Conservation (phyloP, 2,888 invertebrate species). For the Teleiodes luculella region DNA sequence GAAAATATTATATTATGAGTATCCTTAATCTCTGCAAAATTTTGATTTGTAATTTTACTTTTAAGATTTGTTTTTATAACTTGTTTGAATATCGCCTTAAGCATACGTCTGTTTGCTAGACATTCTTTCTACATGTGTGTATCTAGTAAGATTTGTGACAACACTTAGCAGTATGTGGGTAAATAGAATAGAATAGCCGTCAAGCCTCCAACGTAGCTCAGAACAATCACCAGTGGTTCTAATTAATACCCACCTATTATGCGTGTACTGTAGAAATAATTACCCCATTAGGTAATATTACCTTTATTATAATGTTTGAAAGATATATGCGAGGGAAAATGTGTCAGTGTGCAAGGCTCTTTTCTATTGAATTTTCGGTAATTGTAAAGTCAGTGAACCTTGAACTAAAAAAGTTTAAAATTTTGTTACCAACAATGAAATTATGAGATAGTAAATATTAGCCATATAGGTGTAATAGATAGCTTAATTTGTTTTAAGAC, state of each 20-base stretch:
- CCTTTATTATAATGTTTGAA: neutral
- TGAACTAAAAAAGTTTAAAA: neutral
- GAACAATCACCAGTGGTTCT: neutral
- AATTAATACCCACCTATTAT: neutral
- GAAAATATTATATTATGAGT: too few relatives aligned
- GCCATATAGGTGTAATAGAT: too few relatives aligned
- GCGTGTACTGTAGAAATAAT: neutral
- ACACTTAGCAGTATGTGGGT: slow-evolving; percentile 3
- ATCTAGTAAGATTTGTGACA: neutral
- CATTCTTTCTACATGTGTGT: neutral
- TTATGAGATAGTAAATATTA: too few relatives aligned
- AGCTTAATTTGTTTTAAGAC: too few relatives aligned
- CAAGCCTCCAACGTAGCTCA: neutral
- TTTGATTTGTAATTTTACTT: too few relatives aligned
- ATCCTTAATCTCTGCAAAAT: too few relatives aligned
- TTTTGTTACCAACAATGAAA: too few relatives aligned
- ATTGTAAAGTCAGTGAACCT: neutral
- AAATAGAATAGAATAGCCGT: slow-evolving; percentile 6
- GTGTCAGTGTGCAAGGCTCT: neutral
- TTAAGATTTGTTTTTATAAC: too few relatives aligned
- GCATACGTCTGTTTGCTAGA: neutral
- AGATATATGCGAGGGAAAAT: neutral
- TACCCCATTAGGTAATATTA: neutral
- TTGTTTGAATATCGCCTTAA: too few relatives aligned
- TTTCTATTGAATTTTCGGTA: neutral